Evolutionary conservation across 2,888 invertebrate species (phyloP).

Genomic region (Ophion obscuratus): DNA sequence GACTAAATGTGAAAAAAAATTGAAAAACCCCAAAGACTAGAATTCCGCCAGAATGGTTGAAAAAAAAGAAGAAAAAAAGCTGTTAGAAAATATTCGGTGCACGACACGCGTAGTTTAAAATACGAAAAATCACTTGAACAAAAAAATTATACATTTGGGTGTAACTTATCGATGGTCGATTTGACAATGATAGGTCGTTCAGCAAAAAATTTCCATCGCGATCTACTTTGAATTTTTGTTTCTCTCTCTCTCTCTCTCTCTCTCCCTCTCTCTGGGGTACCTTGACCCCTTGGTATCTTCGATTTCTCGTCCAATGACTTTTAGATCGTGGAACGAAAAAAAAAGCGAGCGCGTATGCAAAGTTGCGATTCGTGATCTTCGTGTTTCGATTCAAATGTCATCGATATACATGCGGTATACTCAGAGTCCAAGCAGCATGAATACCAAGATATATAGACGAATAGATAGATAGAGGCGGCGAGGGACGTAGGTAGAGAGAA

Average conservation of each 20-base stretch:
- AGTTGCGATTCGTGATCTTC: conserved; percentile 53
- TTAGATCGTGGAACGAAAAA: conserved; percentile 53
- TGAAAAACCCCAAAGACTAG: too few species aligned
- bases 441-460: conserved; percentile 44
- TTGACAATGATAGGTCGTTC: neutral
- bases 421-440: conserved; percentile 42
- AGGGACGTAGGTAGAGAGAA: too few species aligned
- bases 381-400: conserved; percentile 65
- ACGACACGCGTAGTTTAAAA: too few species aligned
- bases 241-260: neutral
- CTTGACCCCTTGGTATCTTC: conserved; percentile 45
- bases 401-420: conserved; percentile 24
- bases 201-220: conserved; percentile 16
- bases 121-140: too few species aligned
- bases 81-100: too few species aligned
- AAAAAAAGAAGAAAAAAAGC: too few species aligned
- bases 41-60: too few species aligned
- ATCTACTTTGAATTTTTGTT: conserved; percentile 1
- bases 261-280: conserved; percentile 11
- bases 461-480: neutral
- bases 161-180: neutral
- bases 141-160: neutral
- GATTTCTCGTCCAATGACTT: conserved; percentile 55
- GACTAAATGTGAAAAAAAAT: too few species aligned
- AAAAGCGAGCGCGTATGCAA: conserved; percentile 33